These are phyloP conservation scores for Pollicipes pollicipes DNA, from an alignment of 1,140 invertebrate genomes.

Conservation along the genomic window DNA sequence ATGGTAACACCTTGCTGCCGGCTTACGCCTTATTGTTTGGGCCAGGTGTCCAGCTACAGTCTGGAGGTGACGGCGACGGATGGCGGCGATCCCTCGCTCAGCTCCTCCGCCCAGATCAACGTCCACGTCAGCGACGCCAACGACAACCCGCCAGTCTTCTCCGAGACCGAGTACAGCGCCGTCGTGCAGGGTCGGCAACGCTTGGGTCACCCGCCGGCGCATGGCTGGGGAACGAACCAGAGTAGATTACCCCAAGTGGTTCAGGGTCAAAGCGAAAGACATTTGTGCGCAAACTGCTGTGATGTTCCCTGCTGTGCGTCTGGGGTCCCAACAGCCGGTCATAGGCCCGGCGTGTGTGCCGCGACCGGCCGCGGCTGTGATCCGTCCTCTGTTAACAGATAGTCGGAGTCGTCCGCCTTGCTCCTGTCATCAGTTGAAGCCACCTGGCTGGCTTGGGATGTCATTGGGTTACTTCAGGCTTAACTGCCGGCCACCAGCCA, in stretches of 20 bases:
- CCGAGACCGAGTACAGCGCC: constrained; percentile 54
- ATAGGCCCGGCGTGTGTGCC: no score
- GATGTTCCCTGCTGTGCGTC: no score
- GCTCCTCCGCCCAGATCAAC: constrained; percentile 50
- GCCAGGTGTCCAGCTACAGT: constrained; percentile 51
- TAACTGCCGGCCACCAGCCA: no score
- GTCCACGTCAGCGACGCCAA: constrained; percentile 72
- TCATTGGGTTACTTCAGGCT: no score
- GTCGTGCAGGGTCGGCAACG: constrained; percentile 41
- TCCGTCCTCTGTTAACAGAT: no score
- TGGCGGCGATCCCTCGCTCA: constrained; percentile 53
- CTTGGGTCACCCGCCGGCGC: constrained; percentile 8
- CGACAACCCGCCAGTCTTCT: constrained; percentile 68
- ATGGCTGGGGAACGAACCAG: not conserved
- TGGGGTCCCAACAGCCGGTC: no score
- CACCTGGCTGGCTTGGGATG: no score
- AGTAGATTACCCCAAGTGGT: not conserved
- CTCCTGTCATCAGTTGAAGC: no score
- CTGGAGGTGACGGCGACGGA: constrained; percentile 63
- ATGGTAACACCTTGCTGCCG: no score
- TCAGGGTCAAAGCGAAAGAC: not conserved
- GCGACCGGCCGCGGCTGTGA: no score
- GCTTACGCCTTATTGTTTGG: constrained; percentile 39
- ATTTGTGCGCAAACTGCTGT: not conserved
- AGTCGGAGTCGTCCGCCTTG: no score